Evolutionary conservation across 1,140 invertebrate species (phyloP).

Genomic region (Cotesia typhae): DNA sequence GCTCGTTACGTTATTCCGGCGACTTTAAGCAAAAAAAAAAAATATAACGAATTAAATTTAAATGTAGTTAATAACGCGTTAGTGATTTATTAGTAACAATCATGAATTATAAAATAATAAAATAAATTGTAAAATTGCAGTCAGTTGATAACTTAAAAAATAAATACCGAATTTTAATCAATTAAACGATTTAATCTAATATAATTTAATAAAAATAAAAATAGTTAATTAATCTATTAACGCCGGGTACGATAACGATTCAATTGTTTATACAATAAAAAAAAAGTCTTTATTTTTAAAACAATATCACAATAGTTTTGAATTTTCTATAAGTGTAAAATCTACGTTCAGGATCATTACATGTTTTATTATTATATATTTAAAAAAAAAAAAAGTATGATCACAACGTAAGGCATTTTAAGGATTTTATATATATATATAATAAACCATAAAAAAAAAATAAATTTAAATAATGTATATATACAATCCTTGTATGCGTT

Average conservation of each 20-base stretch:
- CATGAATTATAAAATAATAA: background rate
- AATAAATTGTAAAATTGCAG: background rate
- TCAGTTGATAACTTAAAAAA: background rate
- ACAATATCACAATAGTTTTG: too few species aligned
- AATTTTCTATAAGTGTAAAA: too few species aligned
- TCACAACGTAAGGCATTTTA: too few species aligned
- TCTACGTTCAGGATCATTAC: too few species aligned
- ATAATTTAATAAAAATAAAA: too few species aligned
- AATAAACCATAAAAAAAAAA: too few species aligned
- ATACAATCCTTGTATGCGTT: too few species aligned
- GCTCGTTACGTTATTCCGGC: conserved; percentile 32
- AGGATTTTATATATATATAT: too few species aligned
- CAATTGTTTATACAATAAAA: conserved; percentile 10
- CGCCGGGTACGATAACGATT: conserved; percentile 16
- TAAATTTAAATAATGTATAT: too few species aligned
- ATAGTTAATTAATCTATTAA: background rate
- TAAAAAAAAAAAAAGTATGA: too few species aligned
- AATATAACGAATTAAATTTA: conserved; percentile 16
- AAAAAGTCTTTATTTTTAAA: background rate
- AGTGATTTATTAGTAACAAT: conserved; percentile 17
- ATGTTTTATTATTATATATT: too few species aligned
- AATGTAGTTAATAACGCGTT: conserved; percentile 7
- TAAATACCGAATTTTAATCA: background rate
- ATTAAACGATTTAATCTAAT: too few species aligned
- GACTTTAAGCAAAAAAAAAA: conserved; percentile 9